Percentiles rank a stretch among this genome's conserved stretches.
phyloP scores from a whole-genome alignment of 2,113 vertebrate genomes.

The Trinectes maculatus region DNA sequence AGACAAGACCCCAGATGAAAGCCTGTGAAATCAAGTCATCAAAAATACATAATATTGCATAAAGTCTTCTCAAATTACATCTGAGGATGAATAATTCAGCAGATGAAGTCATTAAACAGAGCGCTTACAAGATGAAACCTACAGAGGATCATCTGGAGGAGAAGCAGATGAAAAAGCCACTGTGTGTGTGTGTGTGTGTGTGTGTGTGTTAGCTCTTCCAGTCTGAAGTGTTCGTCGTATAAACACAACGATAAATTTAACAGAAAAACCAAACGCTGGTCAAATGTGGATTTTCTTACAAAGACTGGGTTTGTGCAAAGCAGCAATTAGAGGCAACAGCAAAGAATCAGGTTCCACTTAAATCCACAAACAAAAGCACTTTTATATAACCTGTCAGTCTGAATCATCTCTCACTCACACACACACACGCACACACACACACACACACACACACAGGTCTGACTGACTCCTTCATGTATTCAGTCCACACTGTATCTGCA shows the following conservation, averaged over 20 bases:
- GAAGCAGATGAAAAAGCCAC: background rate
- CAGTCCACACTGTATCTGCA: too few relatives aligned
- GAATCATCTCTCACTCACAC: background rate
- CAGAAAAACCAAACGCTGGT: conserved; percentile 36
- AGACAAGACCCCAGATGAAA: background rate
- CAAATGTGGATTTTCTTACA: conserved; percentile 5
- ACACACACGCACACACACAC: background rate
- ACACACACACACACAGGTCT: background rate
- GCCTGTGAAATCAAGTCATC: conserved; percentile 4
- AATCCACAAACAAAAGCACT: conserved; percentile 14
- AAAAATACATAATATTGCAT: conserved; percentile 38
- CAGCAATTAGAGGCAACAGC: conserved; percentile 48
- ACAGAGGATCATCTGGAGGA: background rate
- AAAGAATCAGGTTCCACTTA: background rate
- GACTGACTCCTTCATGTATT: too few relatives aligned
- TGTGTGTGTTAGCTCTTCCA: too few relatives aligned
- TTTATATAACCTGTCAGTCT: conserved; percentile 12
- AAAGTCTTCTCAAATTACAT: conserved; percentile 38
- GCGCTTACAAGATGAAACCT: background rate
- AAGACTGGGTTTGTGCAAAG: conserved; percentile 37
- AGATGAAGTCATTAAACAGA: background rate
- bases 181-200: too few relatives aligned
- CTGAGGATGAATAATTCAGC: conserved; percentile 15
- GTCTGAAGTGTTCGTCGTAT: too few relatives aligned
- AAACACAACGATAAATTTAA: background rate